A percentile compares a stretch with the other conserved stretches of the same genome.
Conservation (phyloP, 2,113 vertebrate genomes). For the Spea bombifrons region DNA sequence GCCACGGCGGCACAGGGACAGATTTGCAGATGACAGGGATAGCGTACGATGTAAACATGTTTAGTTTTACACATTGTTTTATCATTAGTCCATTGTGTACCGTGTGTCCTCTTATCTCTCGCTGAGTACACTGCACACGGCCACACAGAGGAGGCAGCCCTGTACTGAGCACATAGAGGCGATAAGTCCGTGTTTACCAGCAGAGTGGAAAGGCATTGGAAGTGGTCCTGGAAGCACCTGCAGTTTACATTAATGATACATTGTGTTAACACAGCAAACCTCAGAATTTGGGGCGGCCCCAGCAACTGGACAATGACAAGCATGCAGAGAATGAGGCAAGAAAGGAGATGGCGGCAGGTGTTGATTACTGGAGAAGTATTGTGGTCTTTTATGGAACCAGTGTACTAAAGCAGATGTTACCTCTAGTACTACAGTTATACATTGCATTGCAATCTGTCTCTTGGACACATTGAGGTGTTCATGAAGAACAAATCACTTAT, state of each 20-base stretch:
- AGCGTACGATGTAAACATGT: slow-evolving; percentile 30
- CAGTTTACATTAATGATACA: slow-evolving; percentile 23
- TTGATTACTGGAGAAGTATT: no score
- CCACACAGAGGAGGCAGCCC: neutral
- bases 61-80: slow-evolving; percentile 35
- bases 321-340: no score
- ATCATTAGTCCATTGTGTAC: slow-evolving; percentile 39
- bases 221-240: slow-evolving; percentile 17
- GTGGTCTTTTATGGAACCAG: no score
- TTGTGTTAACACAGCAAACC: slow-evolving; percentile 10
- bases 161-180: slow-evolving; percentile 1
- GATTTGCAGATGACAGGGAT: slow-evolving; percentile 6
- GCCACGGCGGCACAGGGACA: neutral
- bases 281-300: no score
- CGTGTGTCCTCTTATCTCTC: slow-evolving; percentile 35
- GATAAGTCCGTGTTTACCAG: slow-evolving; percentile 37
- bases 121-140: slow-evolving; percentile 20
- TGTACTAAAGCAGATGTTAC: no score
- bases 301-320: no score
- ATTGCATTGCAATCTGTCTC: no score
- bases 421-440: no score
- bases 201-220: slow-evolving; percentile 26
- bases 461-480: no score
- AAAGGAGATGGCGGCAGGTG: no score
- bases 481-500: no score